Base-by-base conservation (phyloP, 1,140 invertebrate species). In the Conus ventricosus region DNA sequence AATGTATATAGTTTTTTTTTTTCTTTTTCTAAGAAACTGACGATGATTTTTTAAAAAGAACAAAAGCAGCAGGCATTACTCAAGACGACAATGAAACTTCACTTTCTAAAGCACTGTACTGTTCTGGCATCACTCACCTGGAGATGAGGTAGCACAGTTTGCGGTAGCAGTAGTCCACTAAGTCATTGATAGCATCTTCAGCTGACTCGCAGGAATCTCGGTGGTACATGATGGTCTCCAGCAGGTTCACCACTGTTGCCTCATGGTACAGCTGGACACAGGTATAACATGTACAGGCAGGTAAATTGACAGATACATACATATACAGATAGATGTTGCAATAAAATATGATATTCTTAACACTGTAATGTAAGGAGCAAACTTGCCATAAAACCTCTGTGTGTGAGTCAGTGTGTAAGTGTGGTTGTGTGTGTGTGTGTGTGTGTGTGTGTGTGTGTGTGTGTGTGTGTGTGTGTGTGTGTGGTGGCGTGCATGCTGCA, bases 161-260 rank as follows among this genome's bases (percentile, higher is more conserved):
- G 60, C 95, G 88, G 91, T 95, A 95, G 88, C 95, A 95, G 85
- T 95, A 95, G 88, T 95, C 95, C 54, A 95, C 90, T 13, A 95
- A 90, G 90, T 95, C 95, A 63, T 94, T 90, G 27, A 95, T 91
- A 57, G 83, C 89, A 57, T 95, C 94, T 60, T 93, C 94, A 20
- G 94, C 92, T 53, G 93, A 88, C 87, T 95, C 94, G 90, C 94
- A 94, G 4, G 92, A 91, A 57, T 95, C 95, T 78, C 92, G 91
- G 88, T 95, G 94, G 89, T 92, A 95, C 91, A 95, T 90, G 13
- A 94, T 92, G 23, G 95, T 95, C 89, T 95, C 95, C 53, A 95
- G 88, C 23, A 95, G 90, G 89, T 95, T 95, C 5, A 93, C 90
- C 3, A 95, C 89, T 57, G 93, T 95, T 6, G 95, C 95, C 89